These are phyloP conservation scores for Diphyllodes magnificus DNA, from an alignment of 2,113 vertebrate species.

Conservation along the genomic window DNA sequence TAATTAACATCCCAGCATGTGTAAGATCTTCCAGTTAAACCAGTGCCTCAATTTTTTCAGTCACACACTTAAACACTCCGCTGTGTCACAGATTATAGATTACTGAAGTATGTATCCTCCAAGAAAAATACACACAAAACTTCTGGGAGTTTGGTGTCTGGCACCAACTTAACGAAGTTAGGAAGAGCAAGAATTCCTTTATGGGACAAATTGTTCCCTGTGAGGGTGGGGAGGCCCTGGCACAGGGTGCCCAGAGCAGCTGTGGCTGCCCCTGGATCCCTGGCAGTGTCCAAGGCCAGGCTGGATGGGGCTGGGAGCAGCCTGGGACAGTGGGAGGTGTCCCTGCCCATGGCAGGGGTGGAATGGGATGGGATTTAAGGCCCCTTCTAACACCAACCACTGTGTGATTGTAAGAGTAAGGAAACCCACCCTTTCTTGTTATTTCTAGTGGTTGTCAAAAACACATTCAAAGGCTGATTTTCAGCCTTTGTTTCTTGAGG, in stretches of 20 bases:
- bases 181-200: not conserved
- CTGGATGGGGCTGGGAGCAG: rapidly evolving
- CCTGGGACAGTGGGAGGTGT: not conserved
- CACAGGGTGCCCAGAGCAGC: not conserved
- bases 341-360: no score
- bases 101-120: not conserved
- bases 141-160: not conserved
- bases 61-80: not conserved
- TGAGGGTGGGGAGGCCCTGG: not conserved
- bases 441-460: not conserved
- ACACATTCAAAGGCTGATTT: not conserved
- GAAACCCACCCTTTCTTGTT: not conserved
- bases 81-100: not conserved
- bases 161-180: not conserved
- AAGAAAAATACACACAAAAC: not conserved
- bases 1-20: not conserved
- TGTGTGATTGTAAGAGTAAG: not conserved
- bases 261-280: not conserved
- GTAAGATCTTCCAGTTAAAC: not conserved
- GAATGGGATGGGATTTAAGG: rapidly evolving
- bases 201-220: rapidly evolving
- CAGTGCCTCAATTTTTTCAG: not conserved
- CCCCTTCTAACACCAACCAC: not conserved
- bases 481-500: not conserved
- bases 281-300: not conserved